These are phyloP conservation scores for Epistrophella euchroma DNA, from an alignment of 2,888 invertebrate species.

Conservation along the genomic window DNA sequence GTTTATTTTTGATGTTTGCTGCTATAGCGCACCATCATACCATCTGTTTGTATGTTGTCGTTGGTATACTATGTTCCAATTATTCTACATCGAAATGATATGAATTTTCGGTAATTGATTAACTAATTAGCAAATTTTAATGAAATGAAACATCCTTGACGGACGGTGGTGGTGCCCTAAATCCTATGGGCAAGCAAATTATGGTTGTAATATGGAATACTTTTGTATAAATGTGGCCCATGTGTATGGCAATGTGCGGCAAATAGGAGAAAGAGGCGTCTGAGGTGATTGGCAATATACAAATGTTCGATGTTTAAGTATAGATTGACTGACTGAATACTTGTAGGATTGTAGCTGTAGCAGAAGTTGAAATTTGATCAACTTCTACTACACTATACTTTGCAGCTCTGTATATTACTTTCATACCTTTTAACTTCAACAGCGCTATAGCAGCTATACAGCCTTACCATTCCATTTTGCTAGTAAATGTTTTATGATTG, in stretches of 20 bases:
- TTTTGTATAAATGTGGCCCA: neutral
- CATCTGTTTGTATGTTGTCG: neutral
- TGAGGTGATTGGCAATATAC: neutral
- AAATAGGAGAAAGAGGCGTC: neutral
- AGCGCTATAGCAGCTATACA: no score
- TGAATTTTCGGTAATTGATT: slow-evolving; percentile 65
- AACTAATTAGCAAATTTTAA: slow-evolving; percentile 60
- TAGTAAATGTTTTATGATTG: neutral
- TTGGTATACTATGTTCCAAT: slow-evolving; percentile 14
- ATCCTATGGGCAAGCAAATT: slow-evolving; percentile 44
- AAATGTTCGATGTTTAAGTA: neutral
- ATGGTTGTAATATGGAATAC: slow-evolving; percentile 45
- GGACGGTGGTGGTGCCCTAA: neutral
- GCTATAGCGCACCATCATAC: neutral
- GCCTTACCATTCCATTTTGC: no score
- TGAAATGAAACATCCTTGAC: slow-evolving; percentile 46
- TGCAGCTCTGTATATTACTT: no score
- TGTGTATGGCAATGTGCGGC: slow-evolving; percentile 4
- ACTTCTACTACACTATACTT: no score
- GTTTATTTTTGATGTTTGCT: neutral
- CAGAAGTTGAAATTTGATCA: no score
- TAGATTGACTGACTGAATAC: neutral
- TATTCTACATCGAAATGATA: slow-evolving; percentile 26
- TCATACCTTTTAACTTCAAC: no score
- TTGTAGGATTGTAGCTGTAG: no score